Percentiles rank a stretch among this genome's conserved stretches.
Conservation (phyloP, 2,888 invertebrate genomes). For the Nematopogon swammerdamellus region DNA sequence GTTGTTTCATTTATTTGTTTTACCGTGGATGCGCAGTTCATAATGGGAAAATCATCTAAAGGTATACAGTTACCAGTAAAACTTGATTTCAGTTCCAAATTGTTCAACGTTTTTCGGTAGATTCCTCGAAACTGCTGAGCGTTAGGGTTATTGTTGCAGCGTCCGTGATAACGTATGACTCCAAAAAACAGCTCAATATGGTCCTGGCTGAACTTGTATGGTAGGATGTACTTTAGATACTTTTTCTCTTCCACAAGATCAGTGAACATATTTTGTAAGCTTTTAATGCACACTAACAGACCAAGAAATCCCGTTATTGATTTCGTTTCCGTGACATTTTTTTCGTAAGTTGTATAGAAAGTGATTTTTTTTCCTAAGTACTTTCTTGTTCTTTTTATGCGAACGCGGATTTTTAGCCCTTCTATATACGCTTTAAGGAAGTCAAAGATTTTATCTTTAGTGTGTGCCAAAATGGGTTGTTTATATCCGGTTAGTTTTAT, state of each 20-base stretch:
- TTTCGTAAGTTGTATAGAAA: background rate
- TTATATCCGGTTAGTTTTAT: background rate
- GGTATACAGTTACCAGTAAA: background rate
- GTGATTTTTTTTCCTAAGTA: background rate
- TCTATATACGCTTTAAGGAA: background rate
- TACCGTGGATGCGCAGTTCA: background rate
- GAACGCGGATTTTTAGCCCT: background rate
- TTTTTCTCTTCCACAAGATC: background rate
- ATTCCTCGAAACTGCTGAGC: background rate
- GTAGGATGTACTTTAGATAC: background rate
- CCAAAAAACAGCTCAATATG: background rate
- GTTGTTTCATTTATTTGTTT: background rate
- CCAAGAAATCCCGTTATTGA: background rate
- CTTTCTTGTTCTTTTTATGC: background rate
- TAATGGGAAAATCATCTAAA: background rate
- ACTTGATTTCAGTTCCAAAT: background rate
- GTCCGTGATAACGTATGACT: background rate
- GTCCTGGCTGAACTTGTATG: background rate
- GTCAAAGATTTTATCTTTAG: background rate
- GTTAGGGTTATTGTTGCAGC: background rate
- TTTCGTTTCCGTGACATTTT: background rate
- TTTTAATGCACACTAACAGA: background rate
- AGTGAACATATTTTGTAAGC: background rate
- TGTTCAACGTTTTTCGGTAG: background rate
- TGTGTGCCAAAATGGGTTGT: background rate